Evolutionary conservation across 2,113 vertebrate genomes (phyloP).

Genomic region (Centrocercus urophasianus): DNA sequence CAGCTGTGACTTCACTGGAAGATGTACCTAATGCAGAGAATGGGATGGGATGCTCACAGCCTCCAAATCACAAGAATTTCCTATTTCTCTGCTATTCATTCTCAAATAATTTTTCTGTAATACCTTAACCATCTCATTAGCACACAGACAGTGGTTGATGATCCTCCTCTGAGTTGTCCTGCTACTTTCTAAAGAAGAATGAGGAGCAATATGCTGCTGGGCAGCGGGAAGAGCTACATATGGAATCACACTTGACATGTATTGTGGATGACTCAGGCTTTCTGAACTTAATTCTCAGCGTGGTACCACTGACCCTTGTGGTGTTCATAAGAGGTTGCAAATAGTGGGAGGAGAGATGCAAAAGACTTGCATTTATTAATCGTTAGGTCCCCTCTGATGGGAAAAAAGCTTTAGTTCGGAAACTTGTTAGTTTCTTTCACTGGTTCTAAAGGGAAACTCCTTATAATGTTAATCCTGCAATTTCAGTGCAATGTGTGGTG

Average conservation of each 20-base stretch:
- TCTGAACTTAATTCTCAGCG: not conserved
- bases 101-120: not conserved
- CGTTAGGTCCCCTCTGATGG: not conserved
- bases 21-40: not conserved
- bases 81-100: not conserved
- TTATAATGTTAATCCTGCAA: not conserved
- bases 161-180: not conserved
- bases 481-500: not conserved
- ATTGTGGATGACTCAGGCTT: not conserved
- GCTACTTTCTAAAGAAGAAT: not conserved
- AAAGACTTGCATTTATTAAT: not conserved
- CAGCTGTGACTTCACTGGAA: not conserved
- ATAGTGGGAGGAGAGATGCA: not conserved
- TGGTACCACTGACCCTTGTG: not conserved
- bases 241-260: not conserved
- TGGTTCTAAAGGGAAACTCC: not conserved
- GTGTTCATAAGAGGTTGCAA: not conserved
- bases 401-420: not conserved
- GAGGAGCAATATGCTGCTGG: not conserved
- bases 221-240: not conserved
- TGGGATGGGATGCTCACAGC: not conserved
- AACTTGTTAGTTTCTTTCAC: not conserved
- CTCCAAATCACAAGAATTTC: not conserved
- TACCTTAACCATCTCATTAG: not conserved
- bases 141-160: not conserved